Base-by-base conservation (phyloP, 1,140 invertebrate species). In the Drosophila prosaltans region DNA sequence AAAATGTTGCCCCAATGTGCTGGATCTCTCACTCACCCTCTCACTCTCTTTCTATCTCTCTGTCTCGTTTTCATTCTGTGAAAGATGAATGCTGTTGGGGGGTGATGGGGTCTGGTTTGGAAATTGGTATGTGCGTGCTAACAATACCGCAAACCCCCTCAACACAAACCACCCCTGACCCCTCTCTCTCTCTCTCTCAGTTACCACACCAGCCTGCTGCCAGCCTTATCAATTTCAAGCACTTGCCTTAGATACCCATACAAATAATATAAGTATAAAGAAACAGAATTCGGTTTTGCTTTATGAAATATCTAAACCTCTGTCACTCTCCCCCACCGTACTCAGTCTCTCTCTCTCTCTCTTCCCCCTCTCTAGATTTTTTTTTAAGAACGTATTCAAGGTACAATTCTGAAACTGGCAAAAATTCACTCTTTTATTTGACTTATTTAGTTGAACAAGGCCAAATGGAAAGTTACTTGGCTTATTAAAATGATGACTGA, bases 171-270 rank as follows among this genome's bases (percentile, higher is more conserved):
- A 24, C 39, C 70, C 51, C 32, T 36, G 4, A 1, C 32, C 3
- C 6, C 32, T 36, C 32, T 36, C 32, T 7, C 32, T 36, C 32
- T 36, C 32, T 7, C 32, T 36, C 32, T 36, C 39, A 69, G 61
- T 61, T 32, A 63, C 36, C 48, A 59, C 69, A 63, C 4, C 28
- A 16, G 39, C 32, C 36, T 72, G 65, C 73, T 62, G 74, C 69
- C 84, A 69, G 68, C 74, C 85, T 89, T 89, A 89, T 89, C 84
- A 89, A 89, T 81, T 79, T 85, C 81, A 69, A 89, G 81, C 78
- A 89, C 89, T 89, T 74, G 58, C 74, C 74, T 72, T 79, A 26
- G 45, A 51, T 51, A 51, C 45, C 45, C 45, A 51, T 51, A 89
- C 80, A 88, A 16, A 16, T 16, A 16, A 80, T 67, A 51, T 51